These are phyloP conservation scores for Pseudopodoces humilis DNA, from an alignment of 2,113 vertebrate genomes.

Conservation along the genomic window DNA sequence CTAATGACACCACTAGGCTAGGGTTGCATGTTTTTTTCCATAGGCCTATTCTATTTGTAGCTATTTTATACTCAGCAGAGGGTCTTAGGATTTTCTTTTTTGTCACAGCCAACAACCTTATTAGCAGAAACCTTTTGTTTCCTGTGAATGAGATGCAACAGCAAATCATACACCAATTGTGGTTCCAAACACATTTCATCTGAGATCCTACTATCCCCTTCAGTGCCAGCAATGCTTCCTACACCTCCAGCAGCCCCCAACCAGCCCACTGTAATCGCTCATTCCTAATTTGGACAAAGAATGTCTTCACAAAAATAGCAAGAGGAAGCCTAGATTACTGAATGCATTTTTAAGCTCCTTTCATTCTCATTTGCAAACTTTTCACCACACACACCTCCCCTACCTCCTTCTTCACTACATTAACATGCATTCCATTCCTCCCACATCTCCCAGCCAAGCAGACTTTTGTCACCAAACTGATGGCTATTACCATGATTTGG, in stretches of 20 bases:
- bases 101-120: neutral
- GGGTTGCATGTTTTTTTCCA: neutral
- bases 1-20: neutral
- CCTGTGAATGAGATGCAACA: neutral
- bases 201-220: neutral
- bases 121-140: neutral
- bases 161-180: neutral
- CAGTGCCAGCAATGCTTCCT: neutral
- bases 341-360: constrained; percentile 28
- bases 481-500: constrained; percentile 26
- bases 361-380: neutral
- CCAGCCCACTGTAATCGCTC: neutral
- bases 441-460: neutral
- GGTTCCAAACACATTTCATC: neutral
- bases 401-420: constrained; percentile 37
- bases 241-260: neutral
- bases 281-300: neutral
- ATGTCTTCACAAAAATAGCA: neutral
- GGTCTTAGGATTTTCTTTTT: neutral
- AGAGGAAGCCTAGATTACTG: constrained; percentile 18
- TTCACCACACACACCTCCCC: neutral
- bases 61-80: neutral
- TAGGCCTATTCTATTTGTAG: neutral
- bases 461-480: constrained; percentile 39
- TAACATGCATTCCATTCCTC: constrained; percentile 50